A percentile compares a stretch with the other conserved stretches of the same genome.
Evolutionary conservation across 2,113 vertebrate species (phyloP).

Genomic region (Toxostoma redivivum): DNA sequence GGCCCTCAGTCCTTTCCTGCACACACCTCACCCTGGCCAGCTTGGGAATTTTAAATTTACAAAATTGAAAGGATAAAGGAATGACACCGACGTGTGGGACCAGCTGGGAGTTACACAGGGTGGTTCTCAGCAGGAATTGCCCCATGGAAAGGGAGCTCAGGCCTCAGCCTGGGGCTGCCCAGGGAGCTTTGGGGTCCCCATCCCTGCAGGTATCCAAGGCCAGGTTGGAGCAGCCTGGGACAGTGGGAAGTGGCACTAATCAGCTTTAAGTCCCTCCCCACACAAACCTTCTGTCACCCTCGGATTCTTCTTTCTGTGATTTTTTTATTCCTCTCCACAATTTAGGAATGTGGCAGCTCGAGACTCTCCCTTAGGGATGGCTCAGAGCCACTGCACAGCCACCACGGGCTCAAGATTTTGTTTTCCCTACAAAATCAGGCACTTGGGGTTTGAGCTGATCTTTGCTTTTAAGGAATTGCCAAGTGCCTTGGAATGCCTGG

Average conservation of each 20-base stretch:
- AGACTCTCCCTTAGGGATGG: neutral
- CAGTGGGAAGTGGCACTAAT: neutral
- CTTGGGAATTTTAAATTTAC: neutral
- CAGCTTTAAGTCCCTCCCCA: neutral
- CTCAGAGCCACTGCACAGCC: neutral
- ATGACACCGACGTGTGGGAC: accelerated
- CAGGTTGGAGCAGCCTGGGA: neutral
- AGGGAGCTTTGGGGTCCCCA: neutral
- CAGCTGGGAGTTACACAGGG: neutral
- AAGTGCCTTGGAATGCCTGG: neutral
- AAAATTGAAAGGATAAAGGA: neutral
- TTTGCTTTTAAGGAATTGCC: neutral
- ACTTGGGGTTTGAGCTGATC: neutral
- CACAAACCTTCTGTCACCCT: neutral
- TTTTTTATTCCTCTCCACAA: neutral
- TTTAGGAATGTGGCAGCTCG: accelerated
- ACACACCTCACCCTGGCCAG: neutral
- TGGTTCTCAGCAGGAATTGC: neutral
- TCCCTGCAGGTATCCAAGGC: accelerated
- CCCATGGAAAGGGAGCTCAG: neutral
- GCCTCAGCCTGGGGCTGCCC: neutral
- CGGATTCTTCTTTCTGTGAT: neutral
- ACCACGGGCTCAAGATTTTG: neutral
- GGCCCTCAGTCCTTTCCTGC: neutral
- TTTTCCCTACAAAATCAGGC: neutral